Evolutionary conservation across 2,888 invertebrate genomes (phyloP).

Genomic region (Coronaproctus castanopsis): DNA sequence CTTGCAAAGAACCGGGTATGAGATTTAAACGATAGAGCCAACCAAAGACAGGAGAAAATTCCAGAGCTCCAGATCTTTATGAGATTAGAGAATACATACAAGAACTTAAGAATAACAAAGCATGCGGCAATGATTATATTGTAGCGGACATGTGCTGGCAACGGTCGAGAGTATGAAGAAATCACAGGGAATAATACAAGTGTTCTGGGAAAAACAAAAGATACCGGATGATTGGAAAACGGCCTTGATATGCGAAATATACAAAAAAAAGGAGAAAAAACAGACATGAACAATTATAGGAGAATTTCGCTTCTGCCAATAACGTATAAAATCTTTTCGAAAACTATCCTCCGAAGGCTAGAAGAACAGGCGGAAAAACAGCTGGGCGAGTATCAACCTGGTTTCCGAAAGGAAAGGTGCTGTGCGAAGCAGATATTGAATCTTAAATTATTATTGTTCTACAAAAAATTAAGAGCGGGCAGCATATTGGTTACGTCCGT

Average conservation of each 20-base stretch:
- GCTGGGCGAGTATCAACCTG: background rate
- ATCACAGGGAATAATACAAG: background rate
- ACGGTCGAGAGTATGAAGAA: background rate
- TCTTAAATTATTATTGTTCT: background rate
- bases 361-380: background rate
- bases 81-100: background rate
- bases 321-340: too few relatives aligned
- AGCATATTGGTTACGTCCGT: background rate
- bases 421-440: background rate
- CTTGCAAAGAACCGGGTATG: background rate
- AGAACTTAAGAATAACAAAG: background rate
- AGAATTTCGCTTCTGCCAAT: background rate
- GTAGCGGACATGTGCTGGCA: background rate
- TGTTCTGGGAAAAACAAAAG: background rate
- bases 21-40: background rate
- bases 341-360: background rate
- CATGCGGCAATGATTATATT: background rate
- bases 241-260: background rate
- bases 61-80: background rate
- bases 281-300: background rate
- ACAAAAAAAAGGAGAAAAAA: background rate
- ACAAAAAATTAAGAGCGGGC: background rate
- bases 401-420: background rate
- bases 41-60: background rate
- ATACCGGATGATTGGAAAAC: background rate